phyloP scores from a whole-genome alignment of 2,797 vertebrate genomes.

The Poliocrania exsul region DNA sequence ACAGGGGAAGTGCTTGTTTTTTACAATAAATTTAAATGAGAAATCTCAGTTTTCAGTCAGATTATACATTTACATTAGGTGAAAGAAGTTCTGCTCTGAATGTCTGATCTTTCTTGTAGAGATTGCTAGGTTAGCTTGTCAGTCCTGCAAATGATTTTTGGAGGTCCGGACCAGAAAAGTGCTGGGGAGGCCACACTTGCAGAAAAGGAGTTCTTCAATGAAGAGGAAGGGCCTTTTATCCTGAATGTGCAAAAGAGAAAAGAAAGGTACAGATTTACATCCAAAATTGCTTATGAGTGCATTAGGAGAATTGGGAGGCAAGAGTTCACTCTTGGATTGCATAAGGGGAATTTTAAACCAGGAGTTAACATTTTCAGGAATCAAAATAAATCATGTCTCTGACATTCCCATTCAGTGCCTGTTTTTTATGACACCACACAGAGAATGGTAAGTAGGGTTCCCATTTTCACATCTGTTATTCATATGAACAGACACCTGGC shows the following conservation, averaged over 20 bases:
- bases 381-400: not conserved
- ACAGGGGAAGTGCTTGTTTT: not conserved
- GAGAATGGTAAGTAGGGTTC: not conserved
- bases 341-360: not conserved
- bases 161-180: not conserved
- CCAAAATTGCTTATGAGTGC: not conserved
- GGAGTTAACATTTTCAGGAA: not conserved
- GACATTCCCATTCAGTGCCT: not conserved
- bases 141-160: not conserved
- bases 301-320: not conserved
- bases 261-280: not conserved
- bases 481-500: not conserved
- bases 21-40: not conserved
- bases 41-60: not conserved
- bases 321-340: not conserved
- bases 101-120: not conserved
- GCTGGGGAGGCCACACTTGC: rapidly evolving
- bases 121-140: not conserved
- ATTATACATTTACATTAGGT: not conserved
- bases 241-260: not conserved
- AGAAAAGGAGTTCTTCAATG: rapidly evolving
- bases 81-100: not conserved
- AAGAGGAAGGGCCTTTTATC: not conserved
- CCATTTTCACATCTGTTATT: constrained; percentile 7
- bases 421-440: not conserved